A percentile compares a stretch with the other conserved stretches of the same genome.
Evolutionary conservation across 2,888 invertebrate genomes (phyloP).

Genomic region (Aproaerema taeniolella): DNA sequence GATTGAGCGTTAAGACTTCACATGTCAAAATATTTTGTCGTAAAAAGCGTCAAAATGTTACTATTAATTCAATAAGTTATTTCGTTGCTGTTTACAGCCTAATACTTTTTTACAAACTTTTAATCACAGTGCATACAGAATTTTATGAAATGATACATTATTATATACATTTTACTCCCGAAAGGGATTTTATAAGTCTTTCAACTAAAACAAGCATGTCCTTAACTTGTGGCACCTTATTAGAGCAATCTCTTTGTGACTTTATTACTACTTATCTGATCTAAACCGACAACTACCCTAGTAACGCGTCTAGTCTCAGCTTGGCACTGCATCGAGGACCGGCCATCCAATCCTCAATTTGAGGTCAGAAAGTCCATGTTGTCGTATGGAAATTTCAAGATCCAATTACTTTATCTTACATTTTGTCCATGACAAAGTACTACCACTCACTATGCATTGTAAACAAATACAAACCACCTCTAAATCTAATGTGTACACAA

Average conservation of each 20-base stretch:
- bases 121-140: slow-evolving; percentile 50
- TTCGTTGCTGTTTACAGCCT: slow-evolving; percentile 68
- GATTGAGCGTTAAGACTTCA: slow-evolving; percentile 10
- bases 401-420: slow-evolving; percentile 18
- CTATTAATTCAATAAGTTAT: slow-evolving; percentile 22
- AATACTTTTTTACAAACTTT: slow-evolving; percentile 45
- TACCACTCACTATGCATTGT: slow-evolving; percentile 24
- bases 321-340: slow-evolving; percentile 44
- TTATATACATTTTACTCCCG: slow-evolving; percentile 57
- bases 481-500: slow-evolving; percentile 22
- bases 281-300: slow-evolving; percentile 10
- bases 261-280: slow-evolving; percentile 30
- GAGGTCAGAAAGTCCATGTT: not conserved
- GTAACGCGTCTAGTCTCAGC: slow-evolving; percentile 20
- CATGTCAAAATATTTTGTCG: slow-evolving; percentile 1
- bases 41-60: slow-evolving; percentile 8
- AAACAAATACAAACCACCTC: slow-evolving; percentile 23
- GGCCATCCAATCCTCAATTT: slow-evolving; percentile 12
- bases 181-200: slow-evolving; percentile 44
- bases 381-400: slow-evolving; percentile 16
- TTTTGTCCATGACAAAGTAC: slow-evolving; percentile 25
- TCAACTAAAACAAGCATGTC: slow-evolving; percentile 32
- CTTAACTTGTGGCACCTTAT: slow-evolving; percentile 35
- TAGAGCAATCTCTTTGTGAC: slow-evolving; percentile 42
- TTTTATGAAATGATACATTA: slow-evolving; percentile 34